Base-by-base conservation (phyloP, 2,797 vertebrate genomes). In the Thripadectes ignobilis region DNA sequence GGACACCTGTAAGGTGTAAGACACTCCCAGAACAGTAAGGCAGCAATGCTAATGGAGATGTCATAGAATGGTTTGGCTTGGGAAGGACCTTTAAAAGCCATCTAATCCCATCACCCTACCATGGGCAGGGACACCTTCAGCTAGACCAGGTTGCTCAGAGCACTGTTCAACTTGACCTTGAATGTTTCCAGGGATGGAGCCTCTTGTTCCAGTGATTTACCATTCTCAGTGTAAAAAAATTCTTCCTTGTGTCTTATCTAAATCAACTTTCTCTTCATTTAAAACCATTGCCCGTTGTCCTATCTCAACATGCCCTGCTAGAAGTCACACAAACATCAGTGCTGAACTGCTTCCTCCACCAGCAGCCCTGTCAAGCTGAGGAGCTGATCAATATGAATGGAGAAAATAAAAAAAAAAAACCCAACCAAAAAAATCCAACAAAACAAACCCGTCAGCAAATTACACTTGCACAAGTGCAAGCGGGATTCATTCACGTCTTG, bases 361-460 rank as follows among this genome's bases (percentile, higher is more conserved):
- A 78, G 46, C 83, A 74, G 12, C 55, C 66, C 88, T 3, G 10
- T 13, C 45, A 34, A 57, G 54, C 73, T 74, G 83, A 80, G 73
- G 69, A 80, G 61, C 39, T 89, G 95, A 92, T 95, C 84, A 62
- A 41, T 30, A 39, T 71, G 87, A 87, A 93, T 74, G 27, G 72
- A 29, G n/a, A 29, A 61, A 73, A 57, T 6, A 4, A 9, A 10
- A 10, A 26, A 12, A 19, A 45, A 41, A 20, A 38, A 34, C 6
- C 11, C 15, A 18, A 9, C 2, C 55, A 58, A 58, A 30, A 30
- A 30, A 52, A 19, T 12, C 4, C 72, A 77, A 71, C 73, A 41
- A 78, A 89, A 65, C 66, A 32, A 84, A 45, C 23, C 30, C 2
- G 9, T 95, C 96, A 94, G 92, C 96, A 96, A 52, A 89, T 95